These are phyloP conservation scores for Aphyosemion australe DNA, from an alignment of 2,113 vertebrate species.

Conservation along the genomic window DNA sequence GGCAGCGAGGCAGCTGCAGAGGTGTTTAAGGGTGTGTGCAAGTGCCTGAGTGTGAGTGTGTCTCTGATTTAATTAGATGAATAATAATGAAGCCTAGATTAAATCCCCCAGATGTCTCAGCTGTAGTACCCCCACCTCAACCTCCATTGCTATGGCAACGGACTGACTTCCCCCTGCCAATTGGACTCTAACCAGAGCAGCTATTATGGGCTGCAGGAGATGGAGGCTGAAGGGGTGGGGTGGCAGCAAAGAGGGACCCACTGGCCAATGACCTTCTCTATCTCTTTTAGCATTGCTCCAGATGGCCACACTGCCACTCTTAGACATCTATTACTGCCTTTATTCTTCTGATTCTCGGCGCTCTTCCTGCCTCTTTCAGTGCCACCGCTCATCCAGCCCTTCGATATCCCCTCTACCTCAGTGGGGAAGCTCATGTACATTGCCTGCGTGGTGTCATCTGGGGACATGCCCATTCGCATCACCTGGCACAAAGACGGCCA, in stretches of 20 bases:
- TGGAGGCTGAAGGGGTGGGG: slow-evolving; percentile 30
- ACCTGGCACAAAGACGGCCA: slow-evolving; percentile 99
- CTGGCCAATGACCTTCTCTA: slow-evolving; percentile 74
- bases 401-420: slow-evolving; percentile 97
- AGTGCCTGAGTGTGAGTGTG: slow-evolving; percentile 69
- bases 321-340: slow-evolving; percentile 41
- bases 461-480: slow-evolving; percentile 99
- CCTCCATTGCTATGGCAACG: slow-evolving; percentile 83
- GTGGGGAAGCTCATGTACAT: slow-evolving; percentile 99
- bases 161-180: slow-evolving; percentile 83
- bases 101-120: slow-evolving; percentile 86
- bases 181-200: slow-evolving; percentile 84
- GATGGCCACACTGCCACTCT: slow-evolving; percentile 60
- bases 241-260: slow-evolving; percentile 42
- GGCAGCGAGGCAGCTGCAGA: slow-evolving; percentile 70
- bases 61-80: slow-evolving; percentile 87
- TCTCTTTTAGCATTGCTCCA: slow-evolving; percentile 61
- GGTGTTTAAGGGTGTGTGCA: slow-evolving; percentile 70
- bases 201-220: slow-evolving; percentile 81
- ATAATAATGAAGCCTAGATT: slow-evolving; percentile 87
- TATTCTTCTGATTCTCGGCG: background rate
- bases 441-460: slow-evolving; percentile 97
- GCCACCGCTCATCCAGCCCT: slow-evolving; percentile 97
- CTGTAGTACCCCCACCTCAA: slow-evolving; percentile 77
- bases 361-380: slow-evolving; percentile 76